Base-by-base conservation (phyloP, 2,113 vertebrate species). In the Solea senegalensis region DNA sequence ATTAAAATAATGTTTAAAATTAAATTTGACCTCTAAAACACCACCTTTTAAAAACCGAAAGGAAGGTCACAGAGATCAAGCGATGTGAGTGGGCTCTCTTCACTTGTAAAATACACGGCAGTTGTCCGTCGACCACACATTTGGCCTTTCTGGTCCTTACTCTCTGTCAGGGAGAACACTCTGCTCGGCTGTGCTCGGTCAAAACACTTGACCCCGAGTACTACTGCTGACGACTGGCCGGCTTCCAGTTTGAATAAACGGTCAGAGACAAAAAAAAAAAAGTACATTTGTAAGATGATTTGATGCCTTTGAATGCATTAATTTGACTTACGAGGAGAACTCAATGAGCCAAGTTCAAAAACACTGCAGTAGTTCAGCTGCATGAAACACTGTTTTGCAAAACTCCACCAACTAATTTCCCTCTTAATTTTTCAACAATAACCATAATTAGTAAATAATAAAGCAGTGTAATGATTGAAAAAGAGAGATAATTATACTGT, bases 201-300 rank as follows among this genome's bases (percentile, higher is more conserved):
- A 45, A 61, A 44, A 73, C 74, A 41, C 2, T 50, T 74, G 78
- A 81, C 80, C 82, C 55, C 2, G 62, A 75, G 76, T 85, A 82
- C 11, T 0, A 39, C 57, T 21, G 76, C 27, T 1, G 70, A 59
- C 1, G 72, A 81, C 64, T 87, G 85, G 83, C 81, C 57, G 14
- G n/a, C n/a, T 67, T 86, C 88, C 83, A 86, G 81, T 59, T 74
- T 40, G 69, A 72, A 84, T 61, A 62, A 77, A 76, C 14, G 0
- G 13, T 0, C 50, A 0, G 34, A 65, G 58, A 69, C 69, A 21
- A 66, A 21, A 21, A 21, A 21, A 21, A 21, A 21, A 21, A 72
- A 49, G 4, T 5, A 9, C 10, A 15, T 53, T 64, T 74, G 28
- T 2, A 4, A 8, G 62, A 72, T 34, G 40, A 67, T 70, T 46